Conservation (phyloP, 2,113 vertebrate species). For the Saimiri boliviensis region DNA sequence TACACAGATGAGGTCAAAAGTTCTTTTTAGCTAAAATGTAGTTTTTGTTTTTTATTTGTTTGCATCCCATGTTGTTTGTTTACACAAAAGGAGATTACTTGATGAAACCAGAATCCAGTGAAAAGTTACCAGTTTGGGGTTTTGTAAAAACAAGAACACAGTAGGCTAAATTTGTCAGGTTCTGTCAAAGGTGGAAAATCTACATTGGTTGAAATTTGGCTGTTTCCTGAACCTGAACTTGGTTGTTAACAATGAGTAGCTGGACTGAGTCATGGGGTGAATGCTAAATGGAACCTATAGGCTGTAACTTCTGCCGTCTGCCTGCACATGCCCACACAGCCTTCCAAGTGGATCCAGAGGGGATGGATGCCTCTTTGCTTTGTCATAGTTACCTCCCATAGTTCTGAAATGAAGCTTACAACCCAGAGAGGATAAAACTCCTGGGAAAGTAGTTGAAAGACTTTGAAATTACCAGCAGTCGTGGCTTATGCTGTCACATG, state of each 20-base stretch:
- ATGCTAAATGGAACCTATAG: background rate
- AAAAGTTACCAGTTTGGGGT: slow-evolving; percentile 40
- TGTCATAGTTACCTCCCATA: background rate
- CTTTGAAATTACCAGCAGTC: background rate
- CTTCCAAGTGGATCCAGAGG: background rate
- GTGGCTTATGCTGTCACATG: background rate
- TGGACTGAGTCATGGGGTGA: background rate
- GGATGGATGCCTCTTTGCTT: background rate
- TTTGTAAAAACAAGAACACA: background rate
- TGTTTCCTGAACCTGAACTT: background rate
- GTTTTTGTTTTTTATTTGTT: background rate
- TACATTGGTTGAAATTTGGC: background rate
- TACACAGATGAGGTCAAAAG: slow-evolving; percentile 24
- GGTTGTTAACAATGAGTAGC: background rate
- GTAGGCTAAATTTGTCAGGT: background rate
- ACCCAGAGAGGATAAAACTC: background rate
- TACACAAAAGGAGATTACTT: slow-evolving; percentile 46
- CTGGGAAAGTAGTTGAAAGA: slow-evolving; percentile 16
- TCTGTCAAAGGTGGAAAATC: background rate
- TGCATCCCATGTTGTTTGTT: background rate
- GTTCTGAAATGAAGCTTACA: slow-evolving; percentile 32
- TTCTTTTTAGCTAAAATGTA: slow-evolving; percentile 31
- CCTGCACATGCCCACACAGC: background rate
- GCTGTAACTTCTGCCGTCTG: background rate
- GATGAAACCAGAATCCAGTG: background rate